A percentile compares a stretch with the other conserved stretches of the same genome.
Conservation (phyloP, 2,113 vertebrate genomes). For the Nycticorax nycticorax region DNA sequence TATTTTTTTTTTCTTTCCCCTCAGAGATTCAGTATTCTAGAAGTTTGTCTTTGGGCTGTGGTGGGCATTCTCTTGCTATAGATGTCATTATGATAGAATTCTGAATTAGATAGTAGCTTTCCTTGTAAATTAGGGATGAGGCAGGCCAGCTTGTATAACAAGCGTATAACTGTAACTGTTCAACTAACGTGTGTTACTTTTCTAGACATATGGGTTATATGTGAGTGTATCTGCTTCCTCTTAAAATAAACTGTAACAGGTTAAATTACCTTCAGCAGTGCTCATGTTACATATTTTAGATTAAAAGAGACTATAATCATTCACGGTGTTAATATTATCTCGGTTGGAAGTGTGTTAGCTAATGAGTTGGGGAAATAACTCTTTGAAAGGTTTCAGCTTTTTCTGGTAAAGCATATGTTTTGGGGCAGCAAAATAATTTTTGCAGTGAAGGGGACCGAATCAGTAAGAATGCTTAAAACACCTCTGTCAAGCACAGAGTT, state of each 20-base stretch:
- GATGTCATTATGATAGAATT: not conserved
- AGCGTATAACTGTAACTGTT: fast-evolving
- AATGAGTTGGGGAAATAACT: not conserved
- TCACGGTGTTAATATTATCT: not conserved
- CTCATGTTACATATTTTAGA: not conserved
- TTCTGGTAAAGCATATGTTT: not conserved
- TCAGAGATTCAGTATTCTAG: not conserved
- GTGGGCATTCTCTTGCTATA: not conserved
- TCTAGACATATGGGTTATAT: not conserved
- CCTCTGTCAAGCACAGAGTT: not conserved
- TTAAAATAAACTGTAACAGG: not conserved
- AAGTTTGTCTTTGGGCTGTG: not conserved
- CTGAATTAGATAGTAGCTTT: not conserved
- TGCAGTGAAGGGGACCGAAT: not conserved
- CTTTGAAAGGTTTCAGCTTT: not conserved
- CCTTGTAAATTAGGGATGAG: not conserved
- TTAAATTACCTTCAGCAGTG: not conserved
- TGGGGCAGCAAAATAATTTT: not conserved
- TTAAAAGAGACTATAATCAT: not conserved
- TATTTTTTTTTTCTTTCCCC: not conserved
- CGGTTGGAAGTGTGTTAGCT: not conserved
- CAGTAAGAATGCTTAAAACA: not conserved
- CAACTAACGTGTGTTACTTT: not conserved
- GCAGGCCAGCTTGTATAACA: not conserved
- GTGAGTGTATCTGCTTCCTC: not conserved